These are phyloP conservation scores for Herminia tarsipennalis DNA, from an alignment of 2,888 invertebrate species.

Conservation along the genomic window DNA sequence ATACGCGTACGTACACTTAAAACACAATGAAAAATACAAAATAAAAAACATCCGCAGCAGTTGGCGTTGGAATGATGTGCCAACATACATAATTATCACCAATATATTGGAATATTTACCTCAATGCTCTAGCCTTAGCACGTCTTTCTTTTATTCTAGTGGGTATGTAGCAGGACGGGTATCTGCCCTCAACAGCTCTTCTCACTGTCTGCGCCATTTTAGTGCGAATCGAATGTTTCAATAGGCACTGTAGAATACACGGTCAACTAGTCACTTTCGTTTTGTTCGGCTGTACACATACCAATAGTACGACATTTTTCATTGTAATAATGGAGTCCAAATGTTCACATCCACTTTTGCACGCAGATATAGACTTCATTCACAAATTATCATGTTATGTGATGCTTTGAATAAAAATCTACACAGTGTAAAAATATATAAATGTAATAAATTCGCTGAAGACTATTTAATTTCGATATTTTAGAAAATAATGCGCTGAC, in stretches of 20 bases:
- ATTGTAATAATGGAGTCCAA: conserved; percentile 55
- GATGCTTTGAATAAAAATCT: conserved; percentile 35
- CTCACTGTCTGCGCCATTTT: conserved; percentile 91
- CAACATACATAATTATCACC: conserved; percentile 19
- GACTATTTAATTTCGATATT: conserved; percentile 30
- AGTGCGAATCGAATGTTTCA: conserved; percentile 50
- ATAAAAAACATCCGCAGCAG: conserved; percentile 11
- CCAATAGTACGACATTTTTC: conserved; percentile 79
- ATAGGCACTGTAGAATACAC: conserved; percentile 61
- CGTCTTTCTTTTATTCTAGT: conserved; percentile 91
- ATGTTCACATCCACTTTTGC: conserved; percentile 43
- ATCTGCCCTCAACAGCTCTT: conserved; percentile 89
- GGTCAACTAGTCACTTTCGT: conserved; percentile 82
- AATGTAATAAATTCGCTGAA: conserved; percentile 8
- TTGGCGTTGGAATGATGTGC: conserved; percentile 15
- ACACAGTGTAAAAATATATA: conserved; percentile 27
- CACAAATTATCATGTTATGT: conserved; percentile 37
- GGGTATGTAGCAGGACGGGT: conserved; percentile 91
- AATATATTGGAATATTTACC: conserved; percentile 56
- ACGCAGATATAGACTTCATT: conserved; percentile 36
- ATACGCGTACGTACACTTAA: not conserved
- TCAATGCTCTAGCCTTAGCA: conserved; percentile 87
- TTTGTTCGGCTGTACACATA: conserved; percentile 81
- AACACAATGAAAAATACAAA: conserved; percentile 13
- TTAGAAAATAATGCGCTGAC: conserved; percentile 49